These are phyloP conservation scores for Yoshiicerus persimilis DNA, from an alignment of 1,140 invertebrate species.

Conservation along the genomic window DNA sequence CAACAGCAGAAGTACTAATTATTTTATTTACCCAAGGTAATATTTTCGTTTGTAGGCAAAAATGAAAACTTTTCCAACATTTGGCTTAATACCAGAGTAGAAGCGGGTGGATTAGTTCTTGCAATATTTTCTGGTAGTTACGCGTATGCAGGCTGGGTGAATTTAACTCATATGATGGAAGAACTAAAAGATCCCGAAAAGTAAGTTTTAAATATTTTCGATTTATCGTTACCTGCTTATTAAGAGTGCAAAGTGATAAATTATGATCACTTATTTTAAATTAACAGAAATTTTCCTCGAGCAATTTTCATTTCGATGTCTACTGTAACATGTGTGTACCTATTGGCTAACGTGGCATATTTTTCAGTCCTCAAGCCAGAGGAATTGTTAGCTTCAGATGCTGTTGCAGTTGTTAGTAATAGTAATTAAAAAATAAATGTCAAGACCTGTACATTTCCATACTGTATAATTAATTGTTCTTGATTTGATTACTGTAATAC, in stretches of 20 bases:
- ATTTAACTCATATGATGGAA: constrained; percentile 86
- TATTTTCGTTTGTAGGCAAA: constrained; percentile 55
- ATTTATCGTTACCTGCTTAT: no score
- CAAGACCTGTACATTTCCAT: no score
- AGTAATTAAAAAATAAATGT: no score
- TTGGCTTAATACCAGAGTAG: constrained; percentile 74
- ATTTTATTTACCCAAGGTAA: no score
- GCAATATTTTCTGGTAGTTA: constrained; percentile 95
- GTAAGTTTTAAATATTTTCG: no score
- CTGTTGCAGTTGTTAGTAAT: constrained; percentile 77
- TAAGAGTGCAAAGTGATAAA: no score
- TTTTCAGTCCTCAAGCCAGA: constrained; percentile 78
- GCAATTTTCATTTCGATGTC: constrained; percentile 91
- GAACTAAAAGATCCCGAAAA: constrained; percentile 86
- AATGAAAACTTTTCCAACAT: constrained; percentile 73
- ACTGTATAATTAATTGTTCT: neutral
- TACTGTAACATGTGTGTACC: constrained; percentile 82
- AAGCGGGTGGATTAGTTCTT: constrained; percentile 80
- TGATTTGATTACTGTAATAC: constrained; percentile 51
- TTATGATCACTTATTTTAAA: no score
- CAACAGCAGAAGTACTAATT: no score
- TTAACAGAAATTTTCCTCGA: constrained; percentile 76
- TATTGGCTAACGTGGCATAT: constrained; percentile 90
- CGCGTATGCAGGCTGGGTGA: constrained; percentile 88
- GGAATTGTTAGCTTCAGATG: constrained; percentile 78